Base-by-base conservation (phyloP, 35 echinoderm and acorn worm genomes). In the Ophiothrix spiculata region DNA sequence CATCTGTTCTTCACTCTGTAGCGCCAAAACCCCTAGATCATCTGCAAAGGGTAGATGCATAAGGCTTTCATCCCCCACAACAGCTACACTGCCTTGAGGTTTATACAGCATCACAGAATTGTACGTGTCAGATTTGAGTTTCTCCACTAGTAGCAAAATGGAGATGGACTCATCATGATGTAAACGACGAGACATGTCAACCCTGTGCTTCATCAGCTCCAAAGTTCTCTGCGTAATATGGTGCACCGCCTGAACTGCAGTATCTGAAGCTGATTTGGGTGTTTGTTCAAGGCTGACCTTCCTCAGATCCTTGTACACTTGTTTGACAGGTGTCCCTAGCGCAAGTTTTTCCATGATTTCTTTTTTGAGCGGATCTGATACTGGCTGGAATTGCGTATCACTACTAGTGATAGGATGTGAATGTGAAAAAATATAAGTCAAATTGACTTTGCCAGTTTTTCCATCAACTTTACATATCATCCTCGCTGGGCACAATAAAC, bases 31-130 rank as follows among this genome's bases (percentile, higher is more conserved):
- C 2, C 16, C 17, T 15, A 69, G 60, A 69, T 69, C 42, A 69
- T 69, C 60, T n/a, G 60, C 60, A 69, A 69, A 69, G 10, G 60
- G 60, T n/a, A 69, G 60, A 69, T 69, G 8, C 60, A 69, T 69
- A 2, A 69, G 60, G 1, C 60, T 69, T 69, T 69, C 60, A 69
- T 69, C 60, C 29, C 60, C 60, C 60, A 69, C 60, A 69, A 10
- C 60, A 25, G 60, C 25, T n/a, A 69, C 25, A 10, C 60, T n/a
- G 25, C 60, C 60, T 25, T 69, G 60, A 12, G 60, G 8, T 25
- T 69, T 69, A n/a, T 69, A 69, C 1, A 69, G 25, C 3, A 69
- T 15, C 16, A 69, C 23, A 69, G 60, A 28, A 25, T 69, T 69
- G 60, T 69, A 69, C 25, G 60, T 1, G 3, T 69, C 25, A 12